A percentile compares a stretch with the other conserved stretches of the same genome.
Evolutionary conservation across 2,888 invertebrate genomes (phyloP).

Genomic region (Leptopilina drosophilae): DNA sequence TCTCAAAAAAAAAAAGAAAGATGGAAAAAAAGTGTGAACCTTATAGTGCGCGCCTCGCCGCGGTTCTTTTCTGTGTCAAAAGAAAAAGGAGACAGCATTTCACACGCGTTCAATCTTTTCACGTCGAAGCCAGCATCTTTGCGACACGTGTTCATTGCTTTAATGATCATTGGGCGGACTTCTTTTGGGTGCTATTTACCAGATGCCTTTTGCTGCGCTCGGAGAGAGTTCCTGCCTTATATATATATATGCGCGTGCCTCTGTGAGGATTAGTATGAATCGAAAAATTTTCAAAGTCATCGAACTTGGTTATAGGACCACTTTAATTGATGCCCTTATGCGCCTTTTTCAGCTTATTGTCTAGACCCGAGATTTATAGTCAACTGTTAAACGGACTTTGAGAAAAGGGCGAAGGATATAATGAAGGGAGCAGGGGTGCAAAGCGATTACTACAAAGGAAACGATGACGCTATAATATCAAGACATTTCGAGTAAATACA

Average conservation of each 20-base stretch:
- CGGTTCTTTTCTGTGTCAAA: slow-evolving; percentile 10
- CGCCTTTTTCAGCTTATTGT: slow-evolving; percentile 66
- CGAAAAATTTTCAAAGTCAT: slow-evolving; percentile 25
- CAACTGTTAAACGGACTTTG: slow-evolving; percentile 48
- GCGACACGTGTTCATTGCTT: slow-evolving; percentile 15
- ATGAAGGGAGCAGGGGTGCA: too few relatives aligned
- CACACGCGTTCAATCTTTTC: slow-evolving; percentile 27
- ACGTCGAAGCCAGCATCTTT: slow-evolving; percentile 24
- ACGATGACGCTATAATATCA: too few relatives aligned
- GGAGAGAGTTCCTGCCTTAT: too few relatives aligned
- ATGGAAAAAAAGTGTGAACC: slow-evolving; percentile 19
- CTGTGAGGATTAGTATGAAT: neutral
- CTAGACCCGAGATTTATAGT: slow-evolving; percentile 70
- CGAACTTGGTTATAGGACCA: neutral
- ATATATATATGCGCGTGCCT: slow-evolving; percentile 4
- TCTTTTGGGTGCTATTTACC: neutral
- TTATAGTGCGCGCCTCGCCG: neutral
- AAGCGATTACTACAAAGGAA: too few relatives aligned
- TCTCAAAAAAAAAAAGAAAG: neutral
- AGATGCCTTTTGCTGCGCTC: neutral
- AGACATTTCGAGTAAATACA: too few relatives aligned
- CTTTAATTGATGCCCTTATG: slow-evolving; percentile 68
- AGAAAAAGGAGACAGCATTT: slow-evolving; percentile 18
- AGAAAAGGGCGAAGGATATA: slow-evolving; percentile 41
- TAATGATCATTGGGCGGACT: slow-evolving; percentile 5